Evolutionary conservation across 1,140 invertebrate genomes (phyloP).

Genomic region (Bombus superbus): DNA sequence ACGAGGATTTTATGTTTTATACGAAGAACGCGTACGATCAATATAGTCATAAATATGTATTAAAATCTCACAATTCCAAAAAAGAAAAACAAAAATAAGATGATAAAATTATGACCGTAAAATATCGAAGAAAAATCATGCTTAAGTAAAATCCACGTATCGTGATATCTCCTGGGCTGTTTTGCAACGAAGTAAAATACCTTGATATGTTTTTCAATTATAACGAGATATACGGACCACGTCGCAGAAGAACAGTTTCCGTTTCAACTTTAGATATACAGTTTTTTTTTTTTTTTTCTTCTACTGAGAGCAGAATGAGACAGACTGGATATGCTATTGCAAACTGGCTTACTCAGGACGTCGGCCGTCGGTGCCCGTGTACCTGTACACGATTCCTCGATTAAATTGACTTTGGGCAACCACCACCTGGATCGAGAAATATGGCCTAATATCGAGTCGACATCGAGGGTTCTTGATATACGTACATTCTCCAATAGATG

Average conservation of each 20-base stretch:
- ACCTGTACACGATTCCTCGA: conserved; percentile 52
- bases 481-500: conserved; percentile 41
- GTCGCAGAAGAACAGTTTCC: not conserved
- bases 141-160: not conserved
- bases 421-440: conserved; percentile 64
- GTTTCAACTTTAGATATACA: not conserved
- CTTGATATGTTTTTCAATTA: conserved; percentile 42
- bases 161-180: too few species aligned
- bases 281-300: not conserved
- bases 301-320: conserved; percentile 19
- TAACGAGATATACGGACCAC: not conserved
- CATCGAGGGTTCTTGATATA: conserved; percentile 42
- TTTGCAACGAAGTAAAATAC: not conserved
- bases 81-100: too few species aligned
- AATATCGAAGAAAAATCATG: not conserved
- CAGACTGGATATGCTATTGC: conserved; percentile 18
- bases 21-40: too few species aligned
- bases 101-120: too few species aligned
- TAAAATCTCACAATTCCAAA: too few species aligned
- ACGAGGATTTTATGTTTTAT: too few species aligned
- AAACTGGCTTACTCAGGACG: conserved; percentile 51
- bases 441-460: conserved; percentile 63
- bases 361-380: conserved; percentile 31
- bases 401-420: conserved; percentile 68
- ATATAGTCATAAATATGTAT: too few species aligned